Evolutionary conservation across 2,113 vertebrate species (phyloP).

Genomic region (Pterocles burchelli): DNA sequence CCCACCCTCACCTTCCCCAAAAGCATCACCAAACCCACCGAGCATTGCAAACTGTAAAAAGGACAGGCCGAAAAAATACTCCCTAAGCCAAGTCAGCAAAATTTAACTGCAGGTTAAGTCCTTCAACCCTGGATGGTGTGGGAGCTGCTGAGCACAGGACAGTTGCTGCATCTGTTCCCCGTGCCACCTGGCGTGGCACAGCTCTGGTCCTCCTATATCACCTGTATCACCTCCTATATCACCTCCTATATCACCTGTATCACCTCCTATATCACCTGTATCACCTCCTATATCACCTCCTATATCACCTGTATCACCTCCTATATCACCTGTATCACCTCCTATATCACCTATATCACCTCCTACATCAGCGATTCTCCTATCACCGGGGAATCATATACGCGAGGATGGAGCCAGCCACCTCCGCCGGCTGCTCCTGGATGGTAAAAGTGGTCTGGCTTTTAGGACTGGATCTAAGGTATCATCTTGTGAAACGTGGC

Average conservation of each 20-base stretch:
- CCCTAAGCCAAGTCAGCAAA: background rate
- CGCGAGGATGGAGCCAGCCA: background rate
- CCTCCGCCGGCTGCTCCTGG: background rate
- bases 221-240: too few species aligned
- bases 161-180: background rate
- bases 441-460: background rate
- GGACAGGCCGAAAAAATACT: background rate
- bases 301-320: too few species aligned
- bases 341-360: too few species aligned
- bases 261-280: too few species aligned
- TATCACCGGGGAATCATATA: fast-evolving
- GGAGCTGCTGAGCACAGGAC: background rate
- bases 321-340: too few species aligned
- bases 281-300: too few species aligned
- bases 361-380: background rate
- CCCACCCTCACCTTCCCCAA: background rate
- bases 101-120: background rate
- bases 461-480: background rate
- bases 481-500: background rate
- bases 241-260: too few species aligned
- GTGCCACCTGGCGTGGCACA: fast-evolving
- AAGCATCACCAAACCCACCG: background rate
- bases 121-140: background rate
- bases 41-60: fast-evolving
- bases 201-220: background rate